Percentiles rank a stretch among this genome's conserved stretches.
These are phyloP conservation scores for Varecia variegata DNA, from an alignment of 2,797 vertebrate genomes.

Conservation along the genomic window DNA sequence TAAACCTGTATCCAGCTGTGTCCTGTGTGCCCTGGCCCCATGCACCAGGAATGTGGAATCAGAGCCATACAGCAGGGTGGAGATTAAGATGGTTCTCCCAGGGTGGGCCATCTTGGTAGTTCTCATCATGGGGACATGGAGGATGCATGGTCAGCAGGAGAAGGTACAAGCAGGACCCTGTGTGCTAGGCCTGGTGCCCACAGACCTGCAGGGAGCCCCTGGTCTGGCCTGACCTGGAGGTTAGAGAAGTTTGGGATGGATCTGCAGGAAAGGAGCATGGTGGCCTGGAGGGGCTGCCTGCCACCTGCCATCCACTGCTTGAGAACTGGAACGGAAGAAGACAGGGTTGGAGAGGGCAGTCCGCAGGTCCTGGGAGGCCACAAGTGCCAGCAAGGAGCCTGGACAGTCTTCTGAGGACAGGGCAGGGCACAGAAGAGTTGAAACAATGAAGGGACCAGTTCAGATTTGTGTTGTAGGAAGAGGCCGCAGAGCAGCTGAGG, in stretches of 20 bases:
- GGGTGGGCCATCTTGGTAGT: neutral
- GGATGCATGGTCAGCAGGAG: neutral
- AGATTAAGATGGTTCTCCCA: neutral
- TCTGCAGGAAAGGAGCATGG: neutral
- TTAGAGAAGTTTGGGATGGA: neutral
- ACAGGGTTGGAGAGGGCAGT: neutral
- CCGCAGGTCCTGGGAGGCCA: neutral
- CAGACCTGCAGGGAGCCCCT: neutral
- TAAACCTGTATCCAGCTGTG: constrained; percentile 61
- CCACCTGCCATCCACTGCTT: rapidly evolving
- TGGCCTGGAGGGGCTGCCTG: neutral
- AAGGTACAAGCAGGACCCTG: neutral
- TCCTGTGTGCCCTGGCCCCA: neutral
- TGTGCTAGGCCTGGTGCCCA: neutral
- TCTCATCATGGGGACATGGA: neutral
- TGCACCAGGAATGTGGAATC: neutral
- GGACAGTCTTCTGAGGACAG: neutral
- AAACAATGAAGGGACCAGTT: neutral
- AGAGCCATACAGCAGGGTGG: neutral
- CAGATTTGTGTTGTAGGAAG: neutral
- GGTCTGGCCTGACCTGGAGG: neutral
- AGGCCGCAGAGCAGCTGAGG: neutral
- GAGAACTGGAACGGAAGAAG: neutral
- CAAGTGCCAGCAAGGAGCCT: too few relatives aligned
- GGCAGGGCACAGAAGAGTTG: neutral